Base-by-base conservation (phyloP, 2,113 vertebrate genomes). In the Hippocampus barbouri region DNA sequence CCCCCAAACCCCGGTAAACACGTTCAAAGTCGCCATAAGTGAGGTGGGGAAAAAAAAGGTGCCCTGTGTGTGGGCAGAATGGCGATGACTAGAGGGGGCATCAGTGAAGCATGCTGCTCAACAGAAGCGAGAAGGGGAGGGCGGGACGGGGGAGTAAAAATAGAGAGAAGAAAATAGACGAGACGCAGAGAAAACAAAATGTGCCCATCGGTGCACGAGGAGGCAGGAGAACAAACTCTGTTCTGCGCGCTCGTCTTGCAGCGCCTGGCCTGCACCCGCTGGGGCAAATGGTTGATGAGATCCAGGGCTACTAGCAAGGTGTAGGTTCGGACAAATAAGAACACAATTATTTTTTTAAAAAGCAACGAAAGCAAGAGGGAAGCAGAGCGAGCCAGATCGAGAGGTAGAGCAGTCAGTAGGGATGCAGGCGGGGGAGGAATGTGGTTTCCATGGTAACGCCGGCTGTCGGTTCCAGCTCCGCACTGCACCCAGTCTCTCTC, bases 391-490 rank as follows among this genome's bases (percentile, higher is more conserved):
- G 70, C 74, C 80, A 76, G 73, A 77, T 72, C 82, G 72, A 88
- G 82, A 87, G 81, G 72, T 78, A 70, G 86, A 86, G 82, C 89
- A 88, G 91, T 91, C 90, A 92, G 90, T 91, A 86, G 92, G 92
- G 92, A 94, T 93, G 91, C 91, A 92, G 90, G 91, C 90, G 92
- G 92, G 91, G 91, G 92, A 92, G 91, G 92, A 93, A 94, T 92
- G 83, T 91, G 91, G 92, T 94, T 93, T 92, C 93, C 90, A 93
- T 93, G 89, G 91, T 79, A 92, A 94, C 93, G 81, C 91, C 90
- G 89, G 89, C 91, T 92, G 91, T 92, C 92, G 90, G 87, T 91
- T 93, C 90, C 91, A 91, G 90, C 90, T 89, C 91, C 91, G 91
- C 89, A 91, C 91, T 92, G 92, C 91, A 92, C 89, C 91, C 90